These are phyloP conservation scores for Pseudomyrmex dendroicus DNA, from an alignment of 1,140 invertebrate species.

Conservation along the genomic window DNA sequence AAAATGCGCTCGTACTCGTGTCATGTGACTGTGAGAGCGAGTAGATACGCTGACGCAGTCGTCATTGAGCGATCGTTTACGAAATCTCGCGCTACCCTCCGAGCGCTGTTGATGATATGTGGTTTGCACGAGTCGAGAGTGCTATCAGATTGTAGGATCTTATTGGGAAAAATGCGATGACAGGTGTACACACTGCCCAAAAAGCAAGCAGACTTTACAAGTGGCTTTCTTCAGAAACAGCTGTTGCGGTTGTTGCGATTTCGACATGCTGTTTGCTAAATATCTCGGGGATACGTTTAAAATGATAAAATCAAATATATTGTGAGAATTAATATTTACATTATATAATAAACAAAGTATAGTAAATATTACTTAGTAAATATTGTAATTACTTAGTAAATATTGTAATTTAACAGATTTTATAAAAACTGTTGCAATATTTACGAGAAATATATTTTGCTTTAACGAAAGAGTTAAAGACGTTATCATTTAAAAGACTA, in stretches of 20 bases:
- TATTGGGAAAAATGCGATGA: constrained; percentile 43
- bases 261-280: neutral
- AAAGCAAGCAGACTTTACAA: constrained; percentile 29
- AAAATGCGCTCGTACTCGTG: constrained; percentile 1
- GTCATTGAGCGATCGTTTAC: constrained; percentile 77
- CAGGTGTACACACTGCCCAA: neutral
- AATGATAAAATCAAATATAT: neutral
- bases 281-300: neutral
- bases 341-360: neutral
- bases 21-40: constrained; percentile 15
- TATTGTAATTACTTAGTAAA: neutral
- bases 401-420: neutral
- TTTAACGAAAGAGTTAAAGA: neutral
- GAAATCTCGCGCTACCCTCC: constrained; percentile 33
- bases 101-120: constrained; percentile 1
- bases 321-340: neutral
- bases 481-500: neutral
- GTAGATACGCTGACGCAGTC: constrained; percentile 29
- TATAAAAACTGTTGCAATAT: neutral
- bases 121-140: constrained; percentile 15
- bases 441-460: too few species aligned
- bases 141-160: constrained; percentile 16
- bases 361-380: neutral
- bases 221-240: constrained; percentile 36
- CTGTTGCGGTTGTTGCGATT: constrained; percentile 14